Base-by-base conservation (phyloP, 2,797 vertebrate species). In the Picus viridis region DNA sequence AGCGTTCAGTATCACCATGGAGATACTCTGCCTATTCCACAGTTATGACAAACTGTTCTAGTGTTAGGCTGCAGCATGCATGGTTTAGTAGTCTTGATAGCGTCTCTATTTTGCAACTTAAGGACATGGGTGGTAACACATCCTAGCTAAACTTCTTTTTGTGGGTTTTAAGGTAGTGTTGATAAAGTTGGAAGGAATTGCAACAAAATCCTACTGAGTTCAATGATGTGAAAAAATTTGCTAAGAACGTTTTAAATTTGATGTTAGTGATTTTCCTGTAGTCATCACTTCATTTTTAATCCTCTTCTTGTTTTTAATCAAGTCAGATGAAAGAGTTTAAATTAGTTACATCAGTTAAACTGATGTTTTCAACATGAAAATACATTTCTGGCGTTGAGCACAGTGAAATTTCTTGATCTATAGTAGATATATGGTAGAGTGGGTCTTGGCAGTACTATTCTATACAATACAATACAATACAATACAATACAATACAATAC, bases 321-420 rank as follows among this genome's bases (percentile, higher is more conserved):
- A 57, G 47, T 63, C n/a, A 29, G 5, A 29, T 54, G 23, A 88
- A 88, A 43, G 47, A 58, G 4, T 16, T 84, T 69, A 9, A 19
- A 6, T 75, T 77, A 62, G 16, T 63, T 80, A 5, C 9, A 10
- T 32, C 29, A 15, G 9, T 75, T 82, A 58, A 67, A 61, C 16
- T 86, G 49, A 8, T 56, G 6, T 45, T 84, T 86, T 22, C 41
- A 71, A 3, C 7, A 3, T 20, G 18, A 67, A 63, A n/a, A 45
- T 36, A 10, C 0, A 2, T 1, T 80, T 87, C 45, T 32, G 49
- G 2, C 0, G 0, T 47, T 53, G 54, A 74, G 29, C 24, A 16
- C 29, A 16, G 19, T 65, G 18, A 58, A 36, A 7, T 59, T 29
- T 87, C 73, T 73, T 54, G 30, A n/a, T n/a, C 12, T 51, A 9